A percentile compares a stretch with the other conserved stretches of the same genome.
phyloP scores from a whole-genome alignment of 2,797 vertebrate species.

The Eulemur albifrons region DNA sequence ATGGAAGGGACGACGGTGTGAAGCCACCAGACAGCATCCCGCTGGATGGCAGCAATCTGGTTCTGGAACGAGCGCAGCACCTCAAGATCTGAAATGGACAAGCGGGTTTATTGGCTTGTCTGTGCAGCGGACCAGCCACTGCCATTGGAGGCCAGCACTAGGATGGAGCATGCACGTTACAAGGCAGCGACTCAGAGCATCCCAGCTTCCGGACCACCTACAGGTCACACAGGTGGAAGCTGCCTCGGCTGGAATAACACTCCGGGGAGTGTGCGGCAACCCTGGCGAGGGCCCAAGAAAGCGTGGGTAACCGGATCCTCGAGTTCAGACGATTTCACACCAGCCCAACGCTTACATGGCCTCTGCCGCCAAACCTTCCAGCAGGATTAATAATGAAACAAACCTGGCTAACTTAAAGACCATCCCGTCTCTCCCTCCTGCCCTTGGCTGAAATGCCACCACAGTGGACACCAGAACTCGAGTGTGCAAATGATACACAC shows the following conservation, averaged over 20 bases:
- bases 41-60: conserved; percentile 96
- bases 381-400: not conserved
- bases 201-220: too few relatives aligned
- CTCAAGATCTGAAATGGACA: conserved; percentile 90
- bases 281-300: rapidly evolving
- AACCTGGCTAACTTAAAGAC: not conserved
- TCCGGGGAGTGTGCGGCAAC: rapidly evolving
- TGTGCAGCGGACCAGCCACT: rapidly evolving
- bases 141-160: rapidly evolving
- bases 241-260: rapidly evolving
- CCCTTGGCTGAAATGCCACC: rapidly evolving
- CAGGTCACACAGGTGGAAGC: rapidly evolving
- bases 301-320: rapidly evolving
- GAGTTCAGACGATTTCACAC: too few relatives aligned
- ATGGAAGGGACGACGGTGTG: conserved; percentile 97
- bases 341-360: rapidly evolving
- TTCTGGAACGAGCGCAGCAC: conserved; percentile 96
- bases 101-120: rapidly evolving
- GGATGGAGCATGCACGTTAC: not conserved
- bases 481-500: not conserved
- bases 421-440: not conserved
- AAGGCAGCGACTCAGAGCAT: not conserved
- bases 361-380: not conserved
- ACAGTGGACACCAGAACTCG: rapidly evolving
- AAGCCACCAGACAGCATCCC: conserved; percentile 99